phyloP scores from a whole-genome alignment of 2,797 vertebrate genomes.

The Ispidina lecontei region DNA sequence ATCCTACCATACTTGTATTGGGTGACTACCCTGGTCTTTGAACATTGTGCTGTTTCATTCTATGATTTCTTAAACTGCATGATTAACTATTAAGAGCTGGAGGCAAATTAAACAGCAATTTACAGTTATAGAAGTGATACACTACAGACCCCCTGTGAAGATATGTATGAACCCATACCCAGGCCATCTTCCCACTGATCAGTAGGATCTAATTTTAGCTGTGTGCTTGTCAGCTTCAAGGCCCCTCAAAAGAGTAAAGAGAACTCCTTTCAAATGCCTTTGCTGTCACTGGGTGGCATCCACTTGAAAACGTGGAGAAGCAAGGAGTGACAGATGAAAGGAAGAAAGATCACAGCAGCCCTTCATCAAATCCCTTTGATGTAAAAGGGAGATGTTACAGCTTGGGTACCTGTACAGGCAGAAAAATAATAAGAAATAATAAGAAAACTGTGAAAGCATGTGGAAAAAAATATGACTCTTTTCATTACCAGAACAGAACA shows the following conservation, averaged over 20 bases:
- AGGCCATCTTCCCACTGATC: conserved; percentile 3
- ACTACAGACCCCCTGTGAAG: not conserved
- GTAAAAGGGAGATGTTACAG: not conserved
- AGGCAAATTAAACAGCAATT: conserved; percentile 4
- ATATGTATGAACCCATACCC: not conserved
- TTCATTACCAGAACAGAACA: not conserved
- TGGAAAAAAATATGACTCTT: conserved; percentile 1
- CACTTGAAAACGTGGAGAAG: conserved; percentile 5
- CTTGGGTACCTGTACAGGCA: not conserved
- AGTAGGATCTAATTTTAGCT: conserved; percentile 35
- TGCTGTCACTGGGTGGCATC: conserved; percentile 48
- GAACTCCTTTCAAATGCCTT: not conserved
- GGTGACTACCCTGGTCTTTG: not conserved
- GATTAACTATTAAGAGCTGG: not conserved
- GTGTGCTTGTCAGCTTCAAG: not conserved
- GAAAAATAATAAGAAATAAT: conserved; percentile 30
- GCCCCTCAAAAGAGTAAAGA: not conserved
- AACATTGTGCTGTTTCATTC: not conserved
- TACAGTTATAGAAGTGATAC: not conserved
- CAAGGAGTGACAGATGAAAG: conserved; percentile 44
- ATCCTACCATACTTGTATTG: not conserved
- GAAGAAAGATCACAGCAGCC: conserved; percentile 31
- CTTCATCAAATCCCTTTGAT: conserved; percentile 47
- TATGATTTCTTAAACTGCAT: not conserved
- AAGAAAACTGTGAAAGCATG: not conserved